Evolutionary conservation across 2,888 invertebrate genomes (phyloP).

Genomic region (Drosophila merina): DNA sequence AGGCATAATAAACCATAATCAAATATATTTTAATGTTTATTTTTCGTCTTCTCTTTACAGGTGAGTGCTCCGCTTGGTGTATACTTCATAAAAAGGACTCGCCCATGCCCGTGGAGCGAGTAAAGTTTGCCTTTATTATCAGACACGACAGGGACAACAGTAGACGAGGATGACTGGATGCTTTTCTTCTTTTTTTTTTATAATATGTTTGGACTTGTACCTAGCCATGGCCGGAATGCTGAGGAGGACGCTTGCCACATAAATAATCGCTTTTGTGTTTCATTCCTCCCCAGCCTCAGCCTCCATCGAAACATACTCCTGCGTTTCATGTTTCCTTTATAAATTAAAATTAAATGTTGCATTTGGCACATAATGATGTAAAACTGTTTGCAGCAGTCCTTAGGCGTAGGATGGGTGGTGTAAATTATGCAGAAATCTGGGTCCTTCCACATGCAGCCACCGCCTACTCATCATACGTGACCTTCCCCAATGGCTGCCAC

Average conservation of each 20-base stretch:
- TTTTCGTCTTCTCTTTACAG: conserved; percentile 71
- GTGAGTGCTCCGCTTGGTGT: conserved; percentile 57
- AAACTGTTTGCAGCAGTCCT: conserved; percentile 51
- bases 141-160: conserved; percentile 59
- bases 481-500: conserved; percentile 61
- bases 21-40: conserved; percentile 75
- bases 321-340: conserved; percentile 61
- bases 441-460: conserved; percentile 25
- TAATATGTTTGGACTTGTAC: not conserved
- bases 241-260: conserved; percentile 34
- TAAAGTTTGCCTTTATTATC: conserved; percentile 73
- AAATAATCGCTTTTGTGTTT: conserved; percentile 72
- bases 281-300: conserved; percentile 13
- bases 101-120: not conserved
- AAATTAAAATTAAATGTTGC: conserved; percentile 78
- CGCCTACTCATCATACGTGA: conserved; percentile 43
- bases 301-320: conserved; percentile 15
- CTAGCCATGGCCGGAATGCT: not conserved
- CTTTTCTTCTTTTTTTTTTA: conserved; percentile 3
- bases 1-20: conserved; percentile 65
- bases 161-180: conserved; percentile 30
- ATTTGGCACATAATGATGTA: conserved; percentile 75
- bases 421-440: conserved; percentile 58
- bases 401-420: conserved; percentile 21
- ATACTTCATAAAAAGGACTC: conserved; percentile 58